Evolutionary conservation across 2,113 vertebrate genomes (phyloP).

Genomic region (Myxocyprinus asiaticus): DNA sequence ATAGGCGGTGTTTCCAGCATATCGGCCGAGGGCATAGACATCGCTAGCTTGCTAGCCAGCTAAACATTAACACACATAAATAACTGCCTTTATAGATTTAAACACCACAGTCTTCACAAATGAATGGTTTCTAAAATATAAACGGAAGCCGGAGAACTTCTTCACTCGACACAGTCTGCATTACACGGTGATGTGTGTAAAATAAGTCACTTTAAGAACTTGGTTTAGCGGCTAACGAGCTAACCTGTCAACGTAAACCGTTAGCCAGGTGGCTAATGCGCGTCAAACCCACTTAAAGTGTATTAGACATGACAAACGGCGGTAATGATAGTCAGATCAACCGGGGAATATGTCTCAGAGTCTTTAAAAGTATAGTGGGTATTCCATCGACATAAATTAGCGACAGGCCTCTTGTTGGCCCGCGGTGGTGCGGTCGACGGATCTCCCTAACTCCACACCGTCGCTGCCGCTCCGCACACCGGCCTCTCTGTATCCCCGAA

Average conservation of each 20-base stretch:
- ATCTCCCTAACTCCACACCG: conserved; percentile 40
- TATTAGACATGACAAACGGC: conserved; percentile 8
- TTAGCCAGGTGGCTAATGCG: conserved; percentile 24
- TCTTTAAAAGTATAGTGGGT: not conserved
- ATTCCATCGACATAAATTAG: not conserved
- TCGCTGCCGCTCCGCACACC: conserved; percentile 54
- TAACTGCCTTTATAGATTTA: not conserved
- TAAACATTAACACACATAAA: conserved; percentile 57
- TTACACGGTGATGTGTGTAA: conserved; percentile 16
- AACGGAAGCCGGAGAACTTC: not conserved
- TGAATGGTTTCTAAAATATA: not conserved
- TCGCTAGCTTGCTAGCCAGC: conserved; percentile 72
- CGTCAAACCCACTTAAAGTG: not conserved
- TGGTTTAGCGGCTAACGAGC: conserved; percentile 39
- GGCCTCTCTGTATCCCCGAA: conserved; percentile 38
- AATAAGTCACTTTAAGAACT: conserved; percentile 46
- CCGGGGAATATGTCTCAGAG: no score
- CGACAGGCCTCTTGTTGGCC: conserved; percentile 50
- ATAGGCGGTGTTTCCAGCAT: conserved; percentile 92
- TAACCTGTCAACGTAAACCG: conserved; percentile 21
- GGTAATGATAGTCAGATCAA: not conserved
- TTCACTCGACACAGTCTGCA: conserved; percentile 4
- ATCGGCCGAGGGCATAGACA: conserved; percentile 84
- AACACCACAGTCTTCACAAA: conserved; percentile 1
- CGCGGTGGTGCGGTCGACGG: conserved; percentile 60